A percentile compares a stretch with the other conserved stretches of the same genome.
Conservation (phyloP, 2,888 invertebrate species). For the Chydorus sphaericus region DNA sequence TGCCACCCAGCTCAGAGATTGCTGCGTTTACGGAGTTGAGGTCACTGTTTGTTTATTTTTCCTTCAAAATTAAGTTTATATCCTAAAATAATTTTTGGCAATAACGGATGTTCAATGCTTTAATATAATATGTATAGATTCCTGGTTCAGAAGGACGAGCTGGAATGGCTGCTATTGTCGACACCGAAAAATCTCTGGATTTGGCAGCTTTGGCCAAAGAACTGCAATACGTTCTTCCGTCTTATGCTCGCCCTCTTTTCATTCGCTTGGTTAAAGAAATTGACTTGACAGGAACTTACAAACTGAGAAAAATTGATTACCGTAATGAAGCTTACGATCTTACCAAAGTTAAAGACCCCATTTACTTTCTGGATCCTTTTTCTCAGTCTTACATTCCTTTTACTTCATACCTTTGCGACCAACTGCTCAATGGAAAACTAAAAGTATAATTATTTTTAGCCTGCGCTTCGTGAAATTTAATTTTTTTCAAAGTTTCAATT, state of each 20-base stretch:
- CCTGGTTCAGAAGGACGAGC: conserved; percentile 70
- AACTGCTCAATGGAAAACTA: conserved; percentile 57
- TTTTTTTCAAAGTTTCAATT: background rate
- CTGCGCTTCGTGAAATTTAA: no score
- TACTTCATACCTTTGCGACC: conserved; percentile 51
- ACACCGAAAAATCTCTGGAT: conserved; percentile 44
- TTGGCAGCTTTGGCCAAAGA: conserved; percentile 44
- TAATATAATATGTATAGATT: conserved; percentile 37
- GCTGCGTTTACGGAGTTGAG: conserved; percentile 87
- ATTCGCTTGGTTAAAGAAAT: conserved; percentile 59
- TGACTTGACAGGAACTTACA: conserved; percentile 89
- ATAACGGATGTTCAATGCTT: background rate
- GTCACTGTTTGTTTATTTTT: no score
- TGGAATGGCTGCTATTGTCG: conserved; percentile 84
- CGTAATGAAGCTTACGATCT: conserved; percentile 69
- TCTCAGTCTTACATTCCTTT: conserved; percentile 52
- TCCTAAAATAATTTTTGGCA: background rate
- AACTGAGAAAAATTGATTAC: conserved; percentile 75
- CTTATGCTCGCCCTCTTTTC: conserved; percentile 81
- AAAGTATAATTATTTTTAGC: conserved; percentile 44
- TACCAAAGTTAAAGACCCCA: conserved; percentile 46
- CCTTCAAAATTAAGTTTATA: no score
- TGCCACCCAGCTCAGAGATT: conserved; percentile 64
- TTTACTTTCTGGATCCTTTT: conserved; percentile 57
- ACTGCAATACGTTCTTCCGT: conserved; percentile 54